Evolutionary conservation across 2,113 vertebrate species (phyloP), one percentile per base, ranked within the genome.

Genomic region (Uropsilus gracilis): DNA sequence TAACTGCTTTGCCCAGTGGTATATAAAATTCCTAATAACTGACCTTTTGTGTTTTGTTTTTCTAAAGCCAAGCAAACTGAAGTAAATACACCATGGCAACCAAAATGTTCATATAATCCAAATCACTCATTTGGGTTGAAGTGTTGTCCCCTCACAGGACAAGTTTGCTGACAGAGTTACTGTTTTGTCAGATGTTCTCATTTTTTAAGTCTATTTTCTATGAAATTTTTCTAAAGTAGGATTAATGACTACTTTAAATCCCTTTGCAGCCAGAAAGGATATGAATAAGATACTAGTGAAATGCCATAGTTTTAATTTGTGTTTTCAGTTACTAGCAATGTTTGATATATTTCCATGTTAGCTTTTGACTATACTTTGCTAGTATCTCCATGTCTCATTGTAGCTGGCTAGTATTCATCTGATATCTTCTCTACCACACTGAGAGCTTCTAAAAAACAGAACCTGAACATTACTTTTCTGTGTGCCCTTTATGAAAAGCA

Each of bases 301-400:
- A 48, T 44, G 82, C 34, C 8, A 12, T 44, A 37, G 61, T 42
- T 90, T 95, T 92, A 77, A 84, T 92, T 94, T 86, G 76, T 50
- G 64, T 34, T n/a, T 95, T 92, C 85, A 83, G 82, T 91, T 78
- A 55, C 78, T 37, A 91, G 83, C 32, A 75, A 76, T 20, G 46
- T 34, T 61, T 75, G 86, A 68, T 8, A 37, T n/a, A 73, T 72
- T 94, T 86, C 68, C 72, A 73, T 22, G 66, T 55, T 55, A 93
- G 64, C 64, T 76, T 72, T 82, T 34, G 55, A 22, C 16, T 42
- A 5, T 13, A n/a, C 24, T 86, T 87, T 39, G 71, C 89, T 68
- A 82, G 71, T 72, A 77, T 3, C 44, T 66, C 77, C 59, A 22
- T 73, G 66, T 91, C 11, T 18, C 39, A 48, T 93, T 86, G 18